Evolutionary conservation across 2,888 invertebrate species (phyloP), one percentile per base, ranked within the genome.

Genomic region (Dolichopus griseipennis): DNA sequence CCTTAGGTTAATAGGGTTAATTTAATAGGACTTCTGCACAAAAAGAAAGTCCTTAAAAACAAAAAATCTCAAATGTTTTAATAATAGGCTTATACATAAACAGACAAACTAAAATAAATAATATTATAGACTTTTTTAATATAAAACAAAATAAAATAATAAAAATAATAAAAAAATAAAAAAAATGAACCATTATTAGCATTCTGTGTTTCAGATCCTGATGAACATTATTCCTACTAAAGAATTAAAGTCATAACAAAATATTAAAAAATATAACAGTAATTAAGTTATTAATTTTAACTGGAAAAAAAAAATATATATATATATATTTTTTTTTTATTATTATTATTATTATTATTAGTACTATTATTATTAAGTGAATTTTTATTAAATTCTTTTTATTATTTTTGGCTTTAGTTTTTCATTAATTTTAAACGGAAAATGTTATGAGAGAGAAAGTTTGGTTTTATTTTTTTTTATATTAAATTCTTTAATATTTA

Each of bases 231-330:
- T 18, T 18, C 37, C 8, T 37, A 37, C 43, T 15, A 43, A 2
- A 52, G 52, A 52, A 52, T 52, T 52, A 12, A 52, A 41, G 15
- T 6, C 52, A n/a, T 18, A 18, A 9, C 18, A 52, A 52, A 52
- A 52, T 52, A 52, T 52, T 18, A 52, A 52, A 41, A 41, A 52
- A 52, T 52, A 52, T 52, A 52, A 52, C 52, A 15, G 18, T 52
- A 52, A 52, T 52, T 52, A 52, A 52, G 52, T 52, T 18, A 52
- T 52, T 52, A 52, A 52, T n/a, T 52, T 52, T 52, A 52, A 52
- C 52, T 18, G 18, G 2, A 18, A 18, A 52, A 52, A 52, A n/a
- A n/a, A n/a, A n/a, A n/a, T n/a, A n/a, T n/a, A n/a, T n/a, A n/a
- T n/a, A n/a, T n/a, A 52, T 52, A 52, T 52, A 27, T 52, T 6